Base-by-base conservation (phyloP, 2,797 vertebrate genomes). In the Natrix natrix region DNA sequence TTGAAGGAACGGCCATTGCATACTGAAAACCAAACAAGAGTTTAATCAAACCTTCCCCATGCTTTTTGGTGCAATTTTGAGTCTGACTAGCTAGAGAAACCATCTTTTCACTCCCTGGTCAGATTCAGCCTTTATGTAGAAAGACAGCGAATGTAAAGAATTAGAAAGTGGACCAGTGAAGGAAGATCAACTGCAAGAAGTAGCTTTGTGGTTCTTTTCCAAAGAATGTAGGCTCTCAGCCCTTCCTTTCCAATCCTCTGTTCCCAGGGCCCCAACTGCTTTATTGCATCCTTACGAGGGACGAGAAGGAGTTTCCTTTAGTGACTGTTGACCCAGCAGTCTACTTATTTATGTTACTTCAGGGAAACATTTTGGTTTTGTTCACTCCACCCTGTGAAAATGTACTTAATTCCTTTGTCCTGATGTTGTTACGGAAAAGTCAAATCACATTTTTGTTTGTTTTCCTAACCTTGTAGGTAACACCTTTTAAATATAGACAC, bases 131-230 rank as follows among this genome's bases (percentile, higher is more conserved):
- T 94, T 92, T 91, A 92, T 54, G 86, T 93, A 28, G 88, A 90
- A 93, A 94, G 92, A 56, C 48, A 54, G 17, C 92, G 91, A 54
- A 86, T 93, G 90, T 92, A 93, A 94, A 91, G 87, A 91, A 93
- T 88, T 94, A 37, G 74, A 94, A 93, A 86, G 43, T 94, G 91
- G 56, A 61, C 94, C 66, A 93, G 52, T 93, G 94, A 96, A 96
- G 95, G 96, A 96, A 96, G 95, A 95, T 94, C 95, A 96, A 91
- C 93, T 96, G 83, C 93, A 96, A 95, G 94, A 94, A 92, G 90
- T 94, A 74, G 69, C 91, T 54, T 8, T 5, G 91, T 95, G 94
- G 54, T 92, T 95, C 48, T 59, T 94, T 96, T 94, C 96, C 24
- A 0, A 88, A 89, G 89, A 93, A 96, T 94, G 90, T 92, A 91